A percentile compares a stretch with the other conserved stretches of the same genome.
These are phyloP conservation scores for Gila orcuttii DNA, from an alignment of 2,113 vertebrate genomes.

Conservation along the genomic window DNA sequence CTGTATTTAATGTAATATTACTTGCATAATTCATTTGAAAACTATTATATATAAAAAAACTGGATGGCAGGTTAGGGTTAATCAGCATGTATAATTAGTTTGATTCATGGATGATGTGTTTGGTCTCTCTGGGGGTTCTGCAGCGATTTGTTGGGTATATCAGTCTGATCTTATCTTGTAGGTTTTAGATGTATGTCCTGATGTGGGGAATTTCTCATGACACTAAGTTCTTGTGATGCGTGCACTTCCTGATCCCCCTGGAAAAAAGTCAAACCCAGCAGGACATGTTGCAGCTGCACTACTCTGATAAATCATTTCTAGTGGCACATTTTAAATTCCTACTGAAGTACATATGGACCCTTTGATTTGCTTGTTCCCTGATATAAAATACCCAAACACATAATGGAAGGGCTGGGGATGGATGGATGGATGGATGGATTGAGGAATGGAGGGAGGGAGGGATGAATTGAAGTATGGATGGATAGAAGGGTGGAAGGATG, in stretches of 20 bases:
- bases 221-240: background rate
- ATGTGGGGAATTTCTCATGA: background rate
- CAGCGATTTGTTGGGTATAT: background rate
- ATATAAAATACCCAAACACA: background rate
- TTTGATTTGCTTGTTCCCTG: background rate
- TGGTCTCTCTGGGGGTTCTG: background rate
- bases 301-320: background rate
- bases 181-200: too few relatives aligned
- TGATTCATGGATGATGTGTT: background rate
- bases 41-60: background rate
- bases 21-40: background rate
- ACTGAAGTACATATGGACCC: background rate
- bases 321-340: background rate
- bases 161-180: background rate
- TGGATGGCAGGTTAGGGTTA: background rate
- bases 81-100: background rate
- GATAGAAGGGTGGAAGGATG: too few relatives aligned
- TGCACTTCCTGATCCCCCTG: background rate
- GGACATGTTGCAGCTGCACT: background rate
- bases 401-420: background rate
- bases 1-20: too few relatives aligned
- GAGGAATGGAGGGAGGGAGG: background rate
- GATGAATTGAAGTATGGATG: background rate
- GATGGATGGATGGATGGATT: background rate
- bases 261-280: background rate